A percentile compares a stretch with the other conserved stretches of the same genome.
These are phyloP conservation scores for Sceloporus tristichus DNA, from an alignment of 2,113 vertebrate genomes.

Conservation along the genomic window DNA sequence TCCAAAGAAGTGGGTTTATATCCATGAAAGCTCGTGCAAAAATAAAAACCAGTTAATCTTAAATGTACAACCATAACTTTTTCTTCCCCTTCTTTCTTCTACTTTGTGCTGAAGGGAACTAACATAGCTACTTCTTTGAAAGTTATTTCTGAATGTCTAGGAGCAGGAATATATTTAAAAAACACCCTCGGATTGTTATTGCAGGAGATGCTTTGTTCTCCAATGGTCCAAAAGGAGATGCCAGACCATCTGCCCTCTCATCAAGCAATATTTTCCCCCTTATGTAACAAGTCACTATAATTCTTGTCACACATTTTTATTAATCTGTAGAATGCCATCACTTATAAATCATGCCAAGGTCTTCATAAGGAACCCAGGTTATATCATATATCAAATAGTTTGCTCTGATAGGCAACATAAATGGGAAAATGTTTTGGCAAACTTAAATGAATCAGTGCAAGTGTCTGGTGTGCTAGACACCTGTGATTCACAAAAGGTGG, in stretches of 20 bases:
- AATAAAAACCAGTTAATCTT: neutral
- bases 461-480: rapidly evolving
- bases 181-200: constrained; percentile 53
- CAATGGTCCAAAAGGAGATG: constrained; percentile 57
- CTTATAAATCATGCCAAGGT: constrained; percentile 5
- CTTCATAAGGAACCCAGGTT: constrained; percentile 33
- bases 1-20: too few relatives aligned
- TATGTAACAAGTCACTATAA: constrained; percentile 38
- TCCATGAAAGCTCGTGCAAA: neutral
- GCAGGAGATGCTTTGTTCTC: constrained; percentile 50
- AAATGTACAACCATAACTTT: too few relatives aligned
- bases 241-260: constrained; percentile 28
- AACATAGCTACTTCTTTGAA: neutral
- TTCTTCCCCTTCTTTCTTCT: too few relatives aligned
- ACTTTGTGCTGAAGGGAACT: neutral
- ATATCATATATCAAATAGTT: neutral
- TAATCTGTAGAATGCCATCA: neutral
- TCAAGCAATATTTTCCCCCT: constrained; percentile 36
- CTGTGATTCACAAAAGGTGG: constrained; percentile 24
- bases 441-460: constrained; percentile 42
- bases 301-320: neutral
- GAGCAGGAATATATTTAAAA: constrained; percentile 39
- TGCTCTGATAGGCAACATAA: constrained; percentile 20
- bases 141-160: constrained; percentile 25
- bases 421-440: constrained; percentile 9